phyloP scores from a whole-genome alignment of 2,113 vertebrate genomes.

The Galeopterus variegatus region DNA sequence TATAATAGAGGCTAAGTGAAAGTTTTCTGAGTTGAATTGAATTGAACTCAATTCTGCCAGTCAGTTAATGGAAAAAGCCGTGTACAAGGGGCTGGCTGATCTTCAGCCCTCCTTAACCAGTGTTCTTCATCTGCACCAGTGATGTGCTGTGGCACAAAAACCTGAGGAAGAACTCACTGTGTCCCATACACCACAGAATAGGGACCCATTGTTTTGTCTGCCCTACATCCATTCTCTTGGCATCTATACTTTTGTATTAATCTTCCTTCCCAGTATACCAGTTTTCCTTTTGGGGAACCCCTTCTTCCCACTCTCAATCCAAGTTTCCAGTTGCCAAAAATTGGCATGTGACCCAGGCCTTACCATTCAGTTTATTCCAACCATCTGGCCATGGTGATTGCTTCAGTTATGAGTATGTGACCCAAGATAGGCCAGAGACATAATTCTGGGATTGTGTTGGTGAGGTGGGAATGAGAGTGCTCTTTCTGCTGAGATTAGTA shows the following conservation, averaged over 20 bases:
- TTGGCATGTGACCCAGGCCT: not conserved
- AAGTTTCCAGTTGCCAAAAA: not conserved
- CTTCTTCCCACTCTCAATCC: not conserved
- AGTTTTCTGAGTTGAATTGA: conserved; percentile 22
- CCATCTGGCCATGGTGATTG: not conserved
- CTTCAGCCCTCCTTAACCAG: not conserved
- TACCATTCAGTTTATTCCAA: not conserved
- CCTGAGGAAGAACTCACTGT: not conserved
- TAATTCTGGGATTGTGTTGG: not conserved
- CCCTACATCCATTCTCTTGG: not conserved
- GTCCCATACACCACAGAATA: not conserved
- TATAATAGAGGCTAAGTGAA: not conserved
- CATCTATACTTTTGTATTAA: not conserved
- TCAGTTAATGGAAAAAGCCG: not conserved
- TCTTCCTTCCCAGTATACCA: not conserved
- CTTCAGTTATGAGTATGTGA: not conserved
- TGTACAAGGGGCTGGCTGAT: not conserved
- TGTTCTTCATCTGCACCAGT: not conserved
- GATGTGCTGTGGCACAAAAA: not conserved
- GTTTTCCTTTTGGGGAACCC: not conserved
- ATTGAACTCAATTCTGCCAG: not conserved
- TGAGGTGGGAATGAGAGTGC: not conserved
- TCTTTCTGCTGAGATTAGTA: not conserved
- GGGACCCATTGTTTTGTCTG: not conserved
- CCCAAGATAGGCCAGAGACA: not conserved